Conservation (phyloP, 1,140 invertebrate species). For the Wiebesia pumilae region DNA sequence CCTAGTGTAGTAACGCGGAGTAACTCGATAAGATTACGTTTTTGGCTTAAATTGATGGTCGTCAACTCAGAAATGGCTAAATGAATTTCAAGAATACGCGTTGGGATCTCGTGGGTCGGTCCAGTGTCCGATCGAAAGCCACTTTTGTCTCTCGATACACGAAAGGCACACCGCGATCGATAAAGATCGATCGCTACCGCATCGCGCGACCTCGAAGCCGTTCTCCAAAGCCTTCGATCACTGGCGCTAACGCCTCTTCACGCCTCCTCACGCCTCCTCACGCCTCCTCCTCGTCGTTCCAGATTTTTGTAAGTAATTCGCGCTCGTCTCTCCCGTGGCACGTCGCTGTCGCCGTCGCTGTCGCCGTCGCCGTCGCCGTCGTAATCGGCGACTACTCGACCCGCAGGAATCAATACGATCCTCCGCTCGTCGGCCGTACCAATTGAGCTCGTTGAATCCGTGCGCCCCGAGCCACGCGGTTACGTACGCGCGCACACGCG, state of each 20-base stretch:
- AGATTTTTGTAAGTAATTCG: background rate
- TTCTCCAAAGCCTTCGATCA: too few relatives aligned
- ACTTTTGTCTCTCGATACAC: too few relatives aligned
- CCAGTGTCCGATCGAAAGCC: too few relatives aligned
- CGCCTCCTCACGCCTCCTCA: too few relatives aligned
- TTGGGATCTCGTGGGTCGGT: background rate
- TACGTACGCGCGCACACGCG: constrained; percentile 47
- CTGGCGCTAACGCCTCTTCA: too few relatives aligned
- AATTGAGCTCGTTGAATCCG: constrained; percentile 76
- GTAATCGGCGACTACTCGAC: constrained; percentile 35
- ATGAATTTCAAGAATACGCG: background rate
- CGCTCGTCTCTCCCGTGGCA: too few relatives aligned
- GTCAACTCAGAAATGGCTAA: background rate
- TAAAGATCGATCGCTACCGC: too few relatives aligned
- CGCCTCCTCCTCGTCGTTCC: too few relatives aligned
- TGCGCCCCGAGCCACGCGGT: constrained; percentile 72
- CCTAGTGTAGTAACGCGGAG: too few relatives aligned
- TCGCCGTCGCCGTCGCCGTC: background rate
- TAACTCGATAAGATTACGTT: background rate
- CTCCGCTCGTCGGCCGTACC: constrained; percentile 60
- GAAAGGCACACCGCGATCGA: too few relatives aligned
- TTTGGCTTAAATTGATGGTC: background rate
- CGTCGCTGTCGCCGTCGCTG: background rate
- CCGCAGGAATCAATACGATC: constrained; percentile 72
- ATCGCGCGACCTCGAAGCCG: too few relatives aligned